Base-by-base conservation (phyloP, 1,140 invertebrate species). In the Sitodiplosis mosellana region DNA sequence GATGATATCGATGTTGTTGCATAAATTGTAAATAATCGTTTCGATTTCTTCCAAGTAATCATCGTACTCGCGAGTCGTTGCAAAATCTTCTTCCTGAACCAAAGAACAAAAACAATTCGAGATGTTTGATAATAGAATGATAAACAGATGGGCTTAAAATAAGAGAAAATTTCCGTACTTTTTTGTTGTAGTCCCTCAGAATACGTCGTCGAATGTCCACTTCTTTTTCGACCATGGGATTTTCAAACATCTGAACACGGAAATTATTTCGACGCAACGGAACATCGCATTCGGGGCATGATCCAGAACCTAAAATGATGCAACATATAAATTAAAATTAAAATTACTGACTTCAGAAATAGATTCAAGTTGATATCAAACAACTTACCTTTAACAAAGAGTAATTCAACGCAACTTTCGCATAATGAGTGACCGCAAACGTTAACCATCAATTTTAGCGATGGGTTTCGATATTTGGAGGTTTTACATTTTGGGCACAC, bases 401-500 rank as follows among this genome's bases (percentile, higher is more conserved):
- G 66, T 47, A 93, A 70, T 66, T 96, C 91, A 12, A 98, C 90
- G 72, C 93, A 97, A 63, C 79, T 93, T 64, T 97, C 93, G 69
- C 95, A 99, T 53, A 99, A 69, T 15, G 88, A 83, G 71, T 99
- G 95, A 6, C 94, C 95, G 69, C 95, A 99, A 44, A 93, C 78
- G 67, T 99, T 99, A 46, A 98, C 93, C 85, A 97, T 85, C 67
- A 99, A 75, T 65, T 95, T 94, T 33, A 99, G 66, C 0, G 85
- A 90, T 21, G 93, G 93, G 72, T 99, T 98, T 67, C 91, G 77
- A 63, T 96, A 98, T 72, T 97, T 97, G 42, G 89, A 95, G 21
- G 93, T 96, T 74, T 96, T 95, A 69, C 95, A 99, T 64, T 89
- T 75, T 52, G 94, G 94, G 70, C 95, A 99, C 14, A 80, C 83